Conservation (phyloP, 2,113 vertebrate species). For the Hyaena hyaena region DNA sequence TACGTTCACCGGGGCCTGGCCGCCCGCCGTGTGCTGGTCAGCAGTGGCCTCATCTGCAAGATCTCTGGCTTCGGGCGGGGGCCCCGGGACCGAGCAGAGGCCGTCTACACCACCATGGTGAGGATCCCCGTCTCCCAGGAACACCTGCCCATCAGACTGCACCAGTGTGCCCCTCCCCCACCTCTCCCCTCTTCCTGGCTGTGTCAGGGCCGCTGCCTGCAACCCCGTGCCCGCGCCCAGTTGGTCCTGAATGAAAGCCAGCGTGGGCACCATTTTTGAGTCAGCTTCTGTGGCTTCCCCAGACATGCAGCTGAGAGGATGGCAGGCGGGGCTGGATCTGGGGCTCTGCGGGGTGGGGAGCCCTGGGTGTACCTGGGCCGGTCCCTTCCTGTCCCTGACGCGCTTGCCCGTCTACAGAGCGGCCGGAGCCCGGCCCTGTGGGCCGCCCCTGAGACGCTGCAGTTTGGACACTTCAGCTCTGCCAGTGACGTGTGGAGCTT, state of each 20-base stretch:
- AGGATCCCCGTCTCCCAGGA: constrained; percentile 63
- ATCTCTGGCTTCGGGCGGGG: constrained; percentile 94
- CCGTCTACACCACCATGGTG: constrained; percentile 96
- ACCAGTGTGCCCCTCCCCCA: neutral
- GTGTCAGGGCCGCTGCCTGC: neutral
- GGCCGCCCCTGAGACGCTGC: constrained; percentile 95
- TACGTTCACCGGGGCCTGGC: constrained; percentile 95
- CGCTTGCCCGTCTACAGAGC: constrained; percentile 77
- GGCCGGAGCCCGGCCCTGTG: constrained; percentile 96
- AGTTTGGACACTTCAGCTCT: constrained; percentile 95
- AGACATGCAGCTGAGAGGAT: neutral
- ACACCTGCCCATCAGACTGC: neutral
- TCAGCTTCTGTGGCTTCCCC: neutral
- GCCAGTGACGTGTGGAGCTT: constrained; percentile 98
- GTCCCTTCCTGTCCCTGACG: constrained; percentile 22
- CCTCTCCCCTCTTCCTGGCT: neutral
- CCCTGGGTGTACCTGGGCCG: neutral
- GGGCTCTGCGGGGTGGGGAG: neutral
- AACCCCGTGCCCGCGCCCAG: neutral
- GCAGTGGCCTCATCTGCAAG: constrained; percentile 93
- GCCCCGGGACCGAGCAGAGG: constrained; percentile 95
- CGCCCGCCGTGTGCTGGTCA: constrained; percentile 95
- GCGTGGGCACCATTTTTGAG: neutral
- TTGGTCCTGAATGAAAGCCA: neutral
- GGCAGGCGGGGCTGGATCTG: neutral